These are phyloP conservation scores for Lonchura striata DNA, from an alignment of 2,113 vertebrate species.

Conservation along the genomic window DNA sequence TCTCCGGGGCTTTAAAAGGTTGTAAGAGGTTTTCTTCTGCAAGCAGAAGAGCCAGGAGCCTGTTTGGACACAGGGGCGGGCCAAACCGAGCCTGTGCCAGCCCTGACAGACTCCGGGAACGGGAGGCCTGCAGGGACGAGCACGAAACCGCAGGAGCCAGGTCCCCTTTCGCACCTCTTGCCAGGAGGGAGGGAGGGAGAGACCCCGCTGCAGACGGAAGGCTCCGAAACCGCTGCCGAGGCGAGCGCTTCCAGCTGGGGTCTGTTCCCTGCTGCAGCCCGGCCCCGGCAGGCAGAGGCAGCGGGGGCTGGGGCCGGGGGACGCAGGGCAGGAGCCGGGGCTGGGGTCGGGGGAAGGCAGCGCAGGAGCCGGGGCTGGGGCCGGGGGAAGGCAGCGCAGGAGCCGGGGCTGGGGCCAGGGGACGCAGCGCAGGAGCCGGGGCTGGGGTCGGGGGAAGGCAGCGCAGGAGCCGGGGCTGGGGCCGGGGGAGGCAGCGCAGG, in stretches of 20 bases:
- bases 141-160: neutral
- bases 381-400: rapidly evolving
- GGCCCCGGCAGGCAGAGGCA: neutral
- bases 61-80: neutral
- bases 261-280: neutral
- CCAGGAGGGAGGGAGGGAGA: neutral
- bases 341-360: no score
- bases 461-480: no score
- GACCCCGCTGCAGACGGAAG: neutral
- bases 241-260: neutral
- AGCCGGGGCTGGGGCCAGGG: no score
- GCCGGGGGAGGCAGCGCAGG: rapidly evolving
- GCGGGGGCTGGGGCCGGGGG: rapidly evolving
- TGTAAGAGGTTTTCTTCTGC: neutral
- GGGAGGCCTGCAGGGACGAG: neutral
- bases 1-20: neutral
- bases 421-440: no score
- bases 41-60: neutral
- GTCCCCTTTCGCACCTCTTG: neutral
- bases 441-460: rapidly evolving
- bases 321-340: neutral
- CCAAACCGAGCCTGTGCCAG: neutral
- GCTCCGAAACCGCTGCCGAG: neutral
- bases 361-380: no score
- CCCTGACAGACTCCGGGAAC: neutral